Conservation (phyloP, 2,888 invertebrate genomes). For the Aleiodes testaceus region DNA sequence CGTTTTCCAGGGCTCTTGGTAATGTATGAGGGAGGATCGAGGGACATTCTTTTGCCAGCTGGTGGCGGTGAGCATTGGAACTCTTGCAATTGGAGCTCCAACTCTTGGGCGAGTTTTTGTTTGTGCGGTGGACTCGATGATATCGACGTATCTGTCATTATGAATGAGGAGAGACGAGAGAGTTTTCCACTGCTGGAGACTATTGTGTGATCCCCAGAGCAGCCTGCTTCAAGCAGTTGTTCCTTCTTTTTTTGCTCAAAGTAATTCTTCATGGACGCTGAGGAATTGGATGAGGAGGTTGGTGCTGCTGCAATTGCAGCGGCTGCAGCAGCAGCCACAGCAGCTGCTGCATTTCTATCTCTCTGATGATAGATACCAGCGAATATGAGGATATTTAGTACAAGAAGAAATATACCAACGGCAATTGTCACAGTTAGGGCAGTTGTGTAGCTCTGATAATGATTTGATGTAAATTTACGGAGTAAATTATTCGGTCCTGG, state of each 20-base stretch:
- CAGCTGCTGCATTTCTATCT: constrained; percentile 74
- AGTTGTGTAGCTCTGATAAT: constrained; percentile 91
- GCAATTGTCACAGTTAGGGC: constrained; percentile 91
- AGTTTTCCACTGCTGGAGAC: constrained; percentile 49
- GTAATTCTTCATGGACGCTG: constrained; percentile 57
- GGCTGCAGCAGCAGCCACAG: constrained; percentile 32
- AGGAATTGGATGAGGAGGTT: constrained; percentile 43
- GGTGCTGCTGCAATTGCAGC: constrained; percentile 31
- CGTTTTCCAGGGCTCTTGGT: constrained; percentile 53
- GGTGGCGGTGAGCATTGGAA: constrained; percentile 77
- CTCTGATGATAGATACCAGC: constrained; percentile 92
- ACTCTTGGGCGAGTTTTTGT: constrained; percentile 69
- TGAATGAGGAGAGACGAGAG: constrained; percentile 63
- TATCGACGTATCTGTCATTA: constrained; percentile 60
- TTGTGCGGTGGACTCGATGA: constrained; percentile 66
- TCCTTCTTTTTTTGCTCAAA: constrained; percentile 83
- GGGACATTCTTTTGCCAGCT: constrained; percentile 62
- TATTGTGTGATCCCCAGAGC: constrained; percentile 77
- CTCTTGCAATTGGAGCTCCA: constrained; percentile 79
- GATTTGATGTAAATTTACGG: constrained; percentile 85
- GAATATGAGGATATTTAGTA: constrained; percentile 89
- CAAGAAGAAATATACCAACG: constrained; percentile 86
- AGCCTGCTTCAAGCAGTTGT: constrained; percentile 83
- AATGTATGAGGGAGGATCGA: constrained; percentile 65
- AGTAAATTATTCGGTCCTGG: constrained; percentile 82